A percentile compares a stretch with the other conserved stretches of the same genome.
Conservation (phyloP, 2,888 invertebrate genomes). For the Pediacus dermestoides region DNA sequence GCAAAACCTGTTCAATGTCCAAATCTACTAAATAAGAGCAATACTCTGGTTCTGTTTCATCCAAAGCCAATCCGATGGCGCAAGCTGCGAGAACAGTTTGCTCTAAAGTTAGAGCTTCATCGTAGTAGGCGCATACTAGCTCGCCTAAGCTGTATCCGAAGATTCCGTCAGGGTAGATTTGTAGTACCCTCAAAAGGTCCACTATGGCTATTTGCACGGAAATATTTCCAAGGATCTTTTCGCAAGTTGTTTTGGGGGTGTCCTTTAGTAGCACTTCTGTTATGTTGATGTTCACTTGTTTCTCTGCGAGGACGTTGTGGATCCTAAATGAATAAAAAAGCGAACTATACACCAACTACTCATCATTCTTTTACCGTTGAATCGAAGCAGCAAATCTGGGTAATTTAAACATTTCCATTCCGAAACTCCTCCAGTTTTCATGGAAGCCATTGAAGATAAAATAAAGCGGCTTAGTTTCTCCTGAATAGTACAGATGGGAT, state of each 20-base stretch:
- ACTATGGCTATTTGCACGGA: constrained; percentile 57
- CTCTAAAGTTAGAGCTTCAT: constrained; percentile 78
- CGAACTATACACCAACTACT: constrained; percentile 20
- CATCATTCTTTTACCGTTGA: too few relatives aligned
- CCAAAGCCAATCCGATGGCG: too few relatives aligned
- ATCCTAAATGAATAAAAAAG: constrained; percentile 30
- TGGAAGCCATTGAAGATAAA: constrained; percentile 74
- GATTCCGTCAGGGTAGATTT: constrained; percentile 35
- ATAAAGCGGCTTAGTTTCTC: background rate
- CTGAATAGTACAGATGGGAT: constrained; percentile 14
- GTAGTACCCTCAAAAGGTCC: constrained; percentile 53
- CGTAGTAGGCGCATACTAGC: constrained; percentile 86
- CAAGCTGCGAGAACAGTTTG: constrained; percentile 75
- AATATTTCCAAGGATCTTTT: constrained; percentile 23
- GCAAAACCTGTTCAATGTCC: too few relatives aligned
- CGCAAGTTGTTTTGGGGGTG: constrained; percentile 3
- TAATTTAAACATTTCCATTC: constrained; percentile 67
- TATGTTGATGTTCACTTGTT: constrained; percentile 19
- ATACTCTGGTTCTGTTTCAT: too few relatives aligned
- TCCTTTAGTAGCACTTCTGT: constrained; percentile 11
- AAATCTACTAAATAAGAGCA: too few relatives aligned
- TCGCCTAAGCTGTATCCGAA: constrained; percentile 83
- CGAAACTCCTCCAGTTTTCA: constrained; percentile 86
- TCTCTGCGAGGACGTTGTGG: constrained; percentile 19
- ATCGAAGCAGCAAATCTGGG: constrained; percentile 72